Conservation (phyloP, 2,797 vertebrate genomes). For the Pseudopleuronectes americanus region DNA sequence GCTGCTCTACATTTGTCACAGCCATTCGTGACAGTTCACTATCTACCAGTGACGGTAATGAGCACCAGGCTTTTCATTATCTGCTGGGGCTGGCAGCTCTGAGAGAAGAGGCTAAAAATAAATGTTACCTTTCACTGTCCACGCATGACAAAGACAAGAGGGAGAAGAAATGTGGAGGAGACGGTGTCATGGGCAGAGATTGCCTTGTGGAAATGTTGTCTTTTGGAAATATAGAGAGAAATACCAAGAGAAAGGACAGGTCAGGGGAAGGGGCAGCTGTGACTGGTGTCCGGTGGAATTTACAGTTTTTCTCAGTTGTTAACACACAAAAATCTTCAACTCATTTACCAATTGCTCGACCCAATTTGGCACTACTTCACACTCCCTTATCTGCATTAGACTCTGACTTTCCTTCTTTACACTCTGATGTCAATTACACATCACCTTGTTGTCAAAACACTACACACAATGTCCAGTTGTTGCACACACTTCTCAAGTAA, state of each 20-base stretch:
- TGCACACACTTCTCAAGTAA: no score
- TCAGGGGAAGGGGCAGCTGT: slow-evolving; percentile 41
- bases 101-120: slow-evolving; percentile 75
- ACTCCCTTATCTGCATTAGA: no score
- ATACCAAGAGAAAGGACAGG: slow-evolving; percentile 41
- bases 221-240: slow-evolving; percentile 36
- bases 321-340: no score
- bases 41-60: slow-evolving; percentile 74
- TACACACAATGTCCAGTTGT: no score
- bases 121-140: slow-evolving; percentile 67
- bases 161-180: slow-evolving; percentile 12
- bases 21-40: slow-evolving; percentile 76
- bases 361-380: no score
- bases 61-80: slow-evolving; percentile 79
- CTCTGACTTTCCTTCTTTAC: no score
- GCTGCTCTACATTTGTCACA: slow-evolving; percentile 77
- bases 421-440: no score
- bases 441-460: no score
- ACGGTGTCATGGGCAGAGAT: slow-evolving; percentile 23
- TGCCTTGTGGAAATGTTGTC: slow-evolving; percentile 31
- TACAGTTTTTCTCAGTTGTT: no score
- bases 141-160: slow-evolving; percentile 44
- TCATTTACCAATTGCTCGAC: no score
- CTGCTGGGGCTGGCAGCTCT: slow-evolving; percentile 63
- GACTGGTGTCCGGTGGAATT: slow-evolving; percentile 51